phyloP scores from a whole-genome alignment of 2,888 invertebrate species.

The Belgica antarctica region DNA sequence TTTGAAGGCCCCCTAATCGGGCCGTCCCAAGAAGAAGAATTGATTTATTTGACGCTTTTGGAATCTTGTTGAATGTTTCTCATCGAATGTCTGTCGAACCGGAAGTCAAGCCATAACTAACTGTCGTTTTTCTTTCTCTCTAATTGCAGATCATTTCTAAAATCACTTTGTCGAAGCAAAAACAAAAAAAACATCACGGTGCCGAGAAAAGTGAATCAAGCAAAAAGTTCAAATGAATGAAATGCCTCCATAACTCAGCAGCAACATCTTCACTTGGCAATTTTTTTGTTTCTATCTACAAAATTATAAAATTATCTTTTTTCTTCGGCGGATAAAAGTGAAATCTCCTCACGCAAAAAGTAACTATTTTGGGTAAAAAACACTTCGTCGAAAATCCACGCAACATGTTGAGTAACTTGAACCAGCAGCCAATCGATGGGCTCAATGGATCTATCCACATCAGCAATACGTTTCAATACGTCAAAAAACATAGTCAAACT shows the following conservation, averaged over 20 bases:
- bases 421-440: conserved; percentile 32
- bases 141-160: conserved; percentile 32
- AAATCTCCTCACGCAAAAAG: not conserved
- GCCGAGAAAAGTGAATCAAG: not conserved
- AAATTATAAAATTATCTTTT: not conserved
- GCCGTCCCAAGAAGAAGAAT: too few species aligned
- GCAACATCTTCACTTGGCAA: not conserved
- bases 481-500: conserved; percentile 22
- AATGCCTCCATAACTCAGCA: conserved; percentile 18
- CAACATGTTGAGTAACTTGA: conserved; percentile 39
- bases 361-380: too few species aligned
- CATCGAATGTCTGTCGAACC: not conserved
- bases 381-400: not conserved
- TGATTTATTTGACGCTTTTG: too few species aligned
- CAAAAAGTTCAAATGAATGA: conserved; percentile 13
- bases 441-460: conserved; percentile 22
- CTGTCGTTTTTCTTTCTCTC: conserved; percentile 12
- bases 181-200: too few species aligned
- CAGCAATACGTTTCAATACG: conserved; percentile 27
- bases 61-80: not conserved
- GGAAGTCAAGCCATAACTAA: not conserved
- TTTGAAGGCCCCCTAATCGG: not conserved
- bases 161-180: not conserved
- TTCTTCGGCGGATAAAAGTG: not conserved
- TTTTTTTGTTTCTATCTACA: conserved; percentile 3